Percentiles rank a stretch among this genome's conserved stretches.
phyloP scores from a whole-genome alignment of 23 tunicate genomes.

The Trididemnum miniatum region DNA sequence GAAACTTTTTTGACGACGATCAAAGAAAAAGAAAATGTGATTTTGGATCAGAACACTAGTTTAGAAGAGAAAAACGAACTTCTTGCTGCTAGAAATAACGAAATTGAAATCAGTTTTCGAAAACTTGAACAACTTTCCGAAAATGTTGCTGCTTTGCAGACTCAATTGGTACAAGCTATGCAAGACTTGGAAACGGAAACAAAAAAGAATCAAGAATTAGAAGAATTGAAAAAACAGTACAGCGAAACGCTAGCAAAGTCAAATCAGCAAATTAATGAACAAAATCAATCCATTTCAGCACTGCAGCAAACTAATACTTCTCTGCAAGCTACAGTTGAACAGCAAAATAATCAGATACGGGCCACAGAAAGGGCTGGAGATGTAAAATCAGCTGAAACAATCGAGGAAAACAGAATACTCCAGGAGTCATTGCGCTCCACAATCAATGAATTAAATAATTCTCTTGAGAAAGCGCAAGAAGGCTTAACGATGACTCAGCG shows the following conservation, averaged over 20 bases:
- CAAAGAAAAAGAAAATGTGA: not conserved
- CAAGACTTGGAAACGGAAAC: not conserved
- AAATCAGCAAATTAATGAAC: not conserved
- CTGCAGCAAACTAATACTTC: not conserved
- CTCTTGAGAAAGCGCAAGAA: not conserved
- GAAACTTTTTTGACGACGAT: not conserved
- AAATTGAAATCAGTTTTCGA: not conserved
- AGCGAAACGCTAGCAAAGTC: not conserved
- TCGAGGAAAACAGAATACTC: conserved; percentile 16
- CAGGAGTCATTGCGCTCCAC: conserved; percentile 30
- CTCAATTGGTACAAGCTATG: not conserved
- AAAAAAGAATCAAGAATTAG: not conserved
- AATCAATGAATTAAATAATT: not conserved
- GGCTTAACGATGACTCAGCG: no score
- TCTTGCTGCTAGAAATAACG: conserved; percentile 2
- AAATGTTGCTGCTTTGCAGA: not conserved
- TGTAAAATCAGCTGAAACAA: not conserved
- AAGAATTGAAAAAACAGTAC: not conserved
- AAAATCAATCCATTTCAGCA: not conserved
- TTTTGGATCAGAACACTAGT: not conserved
- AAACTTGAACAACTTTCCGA: conserved; percentile 18
- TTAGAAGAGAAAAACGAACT: not conserved
- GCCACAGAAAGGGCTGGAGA: not conserved
- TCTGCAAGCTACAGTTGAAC: not conserved
- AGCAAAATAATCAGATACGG: not conserved